These are phyloP conservation scores for Magallana ariakensis DNA, from an alignment of 1,140 invertebrate genomes.

Conservation along the genomic window DNA sequence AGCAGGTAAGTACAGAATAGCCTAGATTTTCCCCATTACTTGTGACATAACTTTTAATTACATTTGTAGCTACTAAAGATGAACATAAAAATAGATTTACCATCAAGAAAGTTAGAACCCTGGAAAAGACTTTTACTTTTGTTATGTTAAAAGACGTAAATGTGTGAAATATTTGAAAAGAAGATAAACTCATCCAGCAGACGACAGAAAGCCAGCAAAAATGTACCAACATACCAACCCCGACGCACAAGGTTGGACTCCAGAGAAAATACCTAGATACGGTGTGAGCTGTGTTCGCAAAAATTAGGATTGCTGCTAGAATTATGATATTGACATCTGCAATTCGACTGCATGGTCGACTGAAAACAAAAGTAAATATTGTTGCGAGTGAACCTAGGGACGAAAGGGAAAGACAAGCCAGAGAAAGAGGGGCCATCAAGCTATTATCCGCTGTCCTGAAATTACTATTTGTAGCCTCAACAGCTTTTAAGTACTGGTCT, in stretches of 20 bases:
- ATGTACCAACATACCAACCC: conserved; percentile 8
- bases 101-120: background rate
- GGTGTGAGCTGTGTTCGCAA: background rate
- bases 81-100: background rate
- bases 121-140: background rate
- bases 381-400: background rate
- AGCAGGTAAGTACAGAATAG: background rate
- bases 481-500: background rate
- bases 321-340: conserved; percentile 4
- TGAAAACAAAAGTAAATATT: background rate
- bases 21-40: background rate
- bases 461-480: background rate
- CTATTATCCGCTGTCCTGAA: background rate
- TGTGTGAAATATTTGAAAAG: conserved; percentile 6
- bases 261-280: conserved; percentile 9
- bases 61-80: background rate
- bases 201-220: conserved; percentile 11
- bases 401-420: background rate
- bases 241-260: background rate
- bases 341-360: background rate
- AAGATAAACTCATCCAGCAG: conserved; percentile 30
- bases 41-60: background rate
- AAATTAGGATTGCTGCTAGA: background rate
- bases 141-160: background rate
- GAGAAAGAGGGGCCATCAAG: background rate